Conservation (phyloP, 2,113 vertebrate genomes). For the Edolisoma coerulescens region DNA sequence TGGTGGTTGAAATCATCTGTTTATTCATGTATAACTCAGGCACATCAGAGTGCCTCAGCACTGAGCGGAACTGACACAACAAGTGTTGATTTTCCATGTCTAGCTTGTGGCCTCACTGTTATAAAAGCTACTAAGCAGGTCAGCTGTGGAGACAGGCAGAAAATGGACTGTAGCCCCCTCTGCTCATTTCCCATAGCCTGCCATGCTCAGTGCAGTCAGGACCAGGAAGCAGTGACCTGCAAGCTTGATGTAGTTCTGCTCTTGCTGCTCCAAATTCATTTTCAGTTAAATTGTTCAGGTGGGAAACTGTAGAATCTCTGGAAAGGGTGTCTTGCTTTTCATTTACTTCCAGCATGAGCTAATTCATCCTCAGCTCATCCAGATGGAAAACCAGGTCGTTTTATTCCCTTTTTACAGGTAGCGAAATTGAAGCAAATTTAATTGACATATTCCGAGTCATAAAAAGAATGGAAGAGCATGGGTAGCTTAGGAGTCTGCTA, state of each 20-base stretch:
- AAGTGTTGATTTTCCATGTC: slow-evolving; percentile 49
- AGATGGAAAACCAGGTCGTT: neutral
- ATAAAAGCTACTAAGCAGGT: slow-evolving; percentile 46
- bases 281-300: slow-evolving; percentile 15
- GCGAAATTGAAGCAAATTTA: slow-evolving; percentile 25
- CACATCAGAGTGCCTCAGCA: slow-evolving; percentile 37
- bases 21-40: slow-evolving; percentile 55
- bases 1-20: slow-evolving; percentile 36
- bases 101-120: slow-evolving; percentile 35
- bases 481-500: neutral
- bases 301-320: neutral
- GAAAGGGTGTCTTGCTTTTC: neutral
- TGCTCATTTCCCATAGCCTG: slow-evolving; percentile 1
- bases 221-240: slow-evolving; percentile 4
- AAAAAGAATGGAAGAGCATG: neutral
- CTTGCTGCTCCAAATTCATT: slow-evolving; percentile 11
- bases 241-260: neutral
- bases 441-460: neutral
- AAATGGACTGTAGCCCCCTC: slow-evolving; percentile 23
- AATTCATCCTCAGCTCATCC: slow-evolving; percentile 29
- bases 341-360: slow-evolving; percentile 6
- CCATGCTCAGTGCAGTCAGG: neutral
- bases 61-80: slow-evolving; percentile 52
- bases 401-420: slow-evolving; percentile 19
- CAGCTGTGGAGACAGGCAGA: slow-evolving; percentile 21